Percentiles rank a stretch among this genome's conserved stretches.
phyloP scores from a whole-genome alignment of 2,113 vertebrate genomes.

The Myotis davidii region DNA sequence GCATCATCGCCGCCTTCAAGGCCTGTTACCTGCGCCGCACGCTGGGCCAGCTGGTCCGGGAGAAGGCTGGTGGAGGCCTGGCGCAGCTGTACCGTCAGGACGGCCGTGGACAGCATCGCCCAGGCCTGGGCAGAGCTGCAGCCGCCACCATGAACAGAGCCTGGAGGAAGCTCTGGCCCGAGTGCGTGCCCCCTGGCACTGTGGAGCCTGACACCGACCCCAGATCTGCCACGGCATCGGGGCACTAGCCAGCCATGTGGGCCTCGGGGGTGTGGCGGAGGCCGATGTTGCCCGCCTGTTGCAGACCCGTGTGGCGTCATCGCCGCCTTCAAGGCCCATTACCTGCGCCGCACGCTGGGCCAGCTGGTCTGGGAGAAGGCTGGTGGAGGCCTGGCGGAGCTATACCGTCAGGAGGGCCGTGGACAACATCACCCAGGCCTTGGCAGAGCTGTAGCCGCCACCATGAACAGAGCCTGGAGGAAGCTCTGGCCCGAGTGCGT shows the following conservation, averaged over 20 bases:
- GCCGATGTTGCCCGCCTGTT: not conserved
- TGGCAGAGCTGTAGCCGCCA: not conserved
- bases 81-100: not conserved
- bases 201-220: accelerated
- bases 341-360: not conserved
- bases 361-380: not conserved
- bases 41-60: conserved; percentile 16
- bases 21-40: conserved; percentile 2
- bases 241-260: not conserved
- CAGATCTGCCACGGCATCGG: not conserved
- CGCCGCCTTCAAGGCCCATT: conserved; percentile 45
- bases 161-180: conserved; percentile 37
- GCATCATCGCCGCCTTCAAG: conserved; percentile 51
- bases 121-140: conserved; percentile 37
- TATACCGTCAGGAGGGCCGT: not conserved
- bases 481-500: conserved; percentile 47
- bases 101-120: not conserved
- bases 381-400: not conserved
- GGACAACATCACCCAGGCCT: conserved; percentile 6
- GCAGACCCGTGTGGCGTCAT: conserved; percentile 34
- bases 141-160: not conserved
- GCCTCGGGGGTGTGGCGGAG: not conserved
- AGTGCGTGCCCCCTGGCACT: not conserved
- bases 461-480: conserved; percentile 1
- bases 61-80: not conserved